Evolutionary conservation across 2,113 vertebrate genomes (phyloP).

Genomic region (Carassius carassius): DNA sequence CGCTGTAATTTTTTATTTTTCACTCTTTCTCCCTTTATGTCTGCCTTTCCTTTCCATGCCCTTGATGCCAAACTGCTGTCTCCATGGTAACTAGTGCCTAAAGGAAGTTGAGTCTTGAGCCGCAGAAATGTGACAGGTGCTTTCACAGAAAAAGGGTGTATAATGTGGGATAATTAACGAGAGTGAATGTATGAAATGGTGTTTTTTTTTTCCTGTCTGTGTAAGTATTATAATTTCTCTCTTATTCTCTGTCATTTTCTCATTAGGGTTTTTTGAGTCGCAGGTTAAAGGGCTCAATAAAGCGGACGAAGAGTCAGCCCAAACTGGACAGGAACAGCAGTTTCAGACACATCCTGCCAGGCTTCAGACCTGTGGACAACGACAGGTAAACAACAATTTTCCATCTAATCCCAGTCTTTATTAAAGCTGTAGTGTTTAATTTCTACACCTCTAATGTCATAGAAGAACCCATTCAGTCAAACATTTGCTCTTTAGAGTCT

Average conservation of each 20-base stretch:
- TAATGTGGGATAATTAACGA: neutral
- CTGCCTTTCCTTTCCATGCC: neutral
- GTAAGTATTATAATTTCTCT: neutral
- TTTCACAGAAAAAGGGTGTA: slow-evolving; percentile 13
- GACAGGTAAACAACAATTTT: slow-evolving; percentile 80
- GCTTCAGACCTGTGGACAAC: slow-evolving; percentile 92
- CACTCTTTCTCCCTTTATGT: neutral
- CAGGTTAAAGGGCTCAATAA: slow-evolving; percentile 94
- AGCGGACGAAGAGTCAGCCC: slow-evolving; percentile 98
- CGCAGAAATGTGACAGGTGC: slow-evolving; percentile 29
- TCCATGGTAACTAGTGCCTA: slow-evolving; percentile 54
- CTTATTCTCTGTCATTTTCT: slow-evolving; percentile 26
- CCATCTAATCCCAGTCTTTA: neutral
- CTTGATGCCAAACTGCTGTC: slow-evolving; percentile 36
- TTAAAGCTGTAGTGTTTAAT: neutral
- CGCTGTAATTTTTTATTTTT: too few species aligned
- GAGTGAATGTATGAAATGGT: neutral
- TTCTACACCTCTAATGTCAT: neutral
- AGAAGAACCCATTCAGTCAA: neutral
- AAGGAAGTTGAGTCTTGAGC: slow-evolving; percentile 46
- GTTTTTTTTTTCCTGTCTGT: neutral
- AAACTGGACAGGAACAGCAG: slow-evolving; percentile 98
- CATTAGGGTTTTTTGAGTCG: slow-evolving; percentile 75
- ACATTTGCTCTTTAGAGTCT: too few species aligned
- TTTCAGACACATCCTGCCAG: slow-evolving; percentile 96